These are phyloP conservation scores for Meandrusa payeni DNA, from an alignment of 2,888 invertebrate species.

Conservation along the genomic window DNA sequence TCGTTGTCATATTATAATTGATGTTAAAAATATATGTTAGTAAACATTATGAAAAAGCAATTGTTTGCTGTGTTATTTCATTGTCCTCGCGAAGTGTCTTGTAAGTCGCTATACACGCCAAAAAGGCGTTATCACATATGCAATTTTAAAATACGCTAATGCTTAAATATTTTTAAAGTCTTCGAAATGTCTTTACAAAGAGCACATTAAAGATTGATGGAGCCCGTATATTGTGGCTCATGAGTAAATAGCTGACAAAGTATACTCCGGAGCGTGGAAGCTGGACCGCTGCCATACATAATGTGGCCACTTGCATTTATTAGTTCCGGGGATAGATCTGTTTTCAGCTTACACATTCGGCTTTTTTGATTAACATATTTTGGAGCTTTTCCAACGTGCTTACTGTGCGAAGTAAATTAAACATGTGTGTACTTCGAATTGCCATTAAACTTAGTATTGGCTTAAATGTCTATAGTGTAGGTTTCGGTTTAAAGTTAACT, in stretches of 20 bases:
- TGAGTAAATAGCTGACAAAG: neutral
- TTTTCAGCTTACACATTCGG: slow-evolving; percentile 27
- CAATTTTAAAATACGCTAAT: neutral
- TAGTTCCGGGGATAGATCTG: slow-evolving; percentile 44
- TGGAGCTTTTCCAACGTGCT: slow-evolving; percentile 33
- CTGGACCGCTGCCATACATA: slow-evolving; percentile 57
- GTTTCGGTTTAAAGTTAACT: too few relatives aligned
- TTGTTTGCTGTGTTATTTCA: too few relatives aligned
- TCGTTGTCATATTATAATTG: too few relatives aligned
- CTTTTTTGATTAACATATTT: slow-evolving; percentile 23
- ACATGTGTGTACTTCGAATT: too few relatives aligned
- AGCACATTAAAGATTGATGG: slow-evolving; percentile 5
- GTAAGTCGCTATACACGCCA: too few relatives aligned
- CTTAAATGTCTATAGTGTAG: too few relatives aligned
- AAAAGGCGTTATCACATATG: too few relatives aligned
- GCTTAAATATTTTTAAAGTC: slow-evolving; percentile 5
- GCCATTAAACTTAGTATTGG: too few relatives aligned
- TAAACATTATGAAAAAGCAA: too few relatives aligned
- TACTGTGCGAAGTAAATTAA: too few relatives aligned
- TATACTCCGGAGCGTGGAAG: neutral
- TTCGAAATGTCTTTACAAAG: neutral
- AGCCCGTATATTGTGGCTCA: slow-evolving; percentile 6
- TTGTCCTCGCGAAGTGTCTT: too few relatives aligned
- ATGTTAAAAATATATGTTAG: too few relatives aligned
- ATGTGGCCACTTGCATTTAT: slow-evolving; percentile 51